Conservation (phyloP, 1,140 invertebrate species). For the Drosophila orena region DNA sequence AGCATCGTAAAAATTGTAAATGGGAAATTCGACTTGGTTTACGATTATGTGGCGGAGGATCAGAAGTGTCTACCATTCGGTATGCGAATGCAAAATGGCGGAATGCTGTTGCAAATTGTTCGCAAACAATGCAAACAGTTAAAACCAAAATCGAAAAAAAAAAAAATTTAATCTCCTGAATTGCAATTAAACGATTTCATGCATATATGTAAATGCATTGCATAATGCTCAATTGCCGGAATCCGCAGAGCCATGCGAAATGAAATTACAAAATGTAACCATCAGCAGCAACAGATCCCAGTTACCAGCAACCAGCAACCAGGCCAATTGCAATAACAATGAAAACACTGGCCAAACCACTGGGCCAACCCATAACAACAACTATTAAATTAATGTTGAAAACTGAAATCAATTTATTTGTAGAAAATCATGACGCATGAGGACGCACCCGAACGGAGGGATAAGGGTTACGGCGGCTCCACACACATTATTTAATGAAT, state of each 20-base stretch:
- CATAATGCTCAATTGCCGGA: constrained; percentile 54
- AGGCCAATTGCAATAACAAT: constrained; percentile 53
- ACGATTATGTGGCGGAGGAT: constrained; percentile 11
- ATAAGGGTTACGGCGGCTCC: neutral
- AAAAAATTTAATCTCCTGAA: constrained; percentile 24
- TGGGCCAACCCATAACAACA: constrained; percentile 48
- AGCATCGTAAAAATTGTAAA: constrained; percentile 30
- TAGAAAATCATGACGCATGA: constrained; percentile 56
- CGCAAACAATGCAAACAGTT: constrained; percentile 48
- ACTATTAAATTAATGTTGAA: constrained; percentile 65
- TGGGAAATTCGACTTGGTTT: constrained; percentile 26
- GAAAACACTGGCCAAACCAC: constrained; percentile 34
- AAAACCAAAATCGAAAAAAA: constrained; percentile 34
- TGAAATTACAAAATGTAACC: constrained; percentile 62
- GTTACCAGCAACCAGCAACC: neutral
- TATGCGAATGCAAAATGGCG: constrained; percentile 1
- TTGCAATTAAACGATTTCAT: constrained; percentile 62
- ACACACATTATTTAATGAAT: constrained; percentile 55
- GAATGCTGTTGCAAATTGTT: constrained; percentile 44
- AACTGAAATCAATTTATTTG: constrained; percentile 66
- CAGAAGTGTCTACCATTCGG: constrained; percentile 3
- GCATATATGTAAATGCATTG: constrained; percentile 46
- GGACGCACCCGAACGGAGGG: neutral
- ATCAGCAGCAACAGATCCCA: constrained; percentile 30
- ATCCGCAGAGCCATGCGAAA: constrained; percentile 48